phyloP scores from a whole-genome alignment of 1,140 invertebrate genomes.

The Drosophila persimilis region DNA sequence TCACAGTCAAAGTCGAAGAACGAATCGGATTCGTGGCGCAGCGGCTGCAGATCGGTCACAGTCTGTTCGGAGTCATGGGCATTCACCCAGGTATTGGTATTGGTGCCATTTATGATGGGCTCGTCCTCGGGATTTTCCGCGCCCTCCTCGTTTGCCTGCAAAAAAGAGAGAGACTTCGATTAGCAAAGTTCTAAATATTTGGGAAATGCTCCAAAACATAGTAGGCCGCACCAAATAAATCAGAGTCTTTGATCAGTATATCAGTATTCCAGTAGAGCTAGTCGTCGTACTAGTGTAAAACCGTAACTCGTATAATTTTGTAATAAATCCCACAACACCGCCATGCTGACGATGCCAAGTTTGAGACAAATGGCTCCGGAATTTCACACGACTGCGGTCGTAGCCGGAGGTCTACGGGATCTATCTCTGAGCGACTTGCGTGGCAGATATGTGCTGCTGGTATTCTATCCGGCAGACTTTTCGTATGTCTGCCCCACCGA shows the following conservation, averaged over 20 bases:
- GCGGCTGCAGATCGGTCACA: conserved; percentile 82
- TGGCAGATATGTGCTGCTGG: conserved; percentile 97
- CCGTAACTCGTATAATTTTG: too few species aligned
- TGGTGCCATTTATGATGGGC: conserved; percentile 75
- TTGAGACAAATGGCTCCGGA: conserved; percentile 87
- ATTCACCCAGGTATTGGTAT: conserved; percentile 74
- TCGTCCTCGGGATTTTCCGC: conserved; percentile 69
- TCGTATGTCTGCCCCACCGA: conserved; percentile 98
- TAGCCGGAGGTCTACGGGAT: conserved; percentile 94
- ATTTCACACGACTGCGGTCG: conserved; percentile 91
- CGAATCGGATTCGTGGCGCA: conserved; percentile 84
- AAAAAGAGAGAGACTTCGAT: background rate
- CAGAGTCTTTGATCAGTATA: background rate
- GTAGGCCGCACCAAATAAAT: background rate
- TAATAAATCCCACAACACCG: background rate
- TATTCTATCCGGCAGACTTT: conserved; percentile 99
- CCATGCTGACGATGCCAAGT: conserved; percentile 39
- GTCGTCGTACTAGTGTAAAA: too few species aligned
- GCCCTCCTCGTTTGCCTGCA: conserved; percentile 69
- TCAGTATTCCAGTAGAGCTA: background rate
- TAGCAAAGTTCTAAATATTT: background rate
- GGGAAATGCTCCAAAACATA: background rate
- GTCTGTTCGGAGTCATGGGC: conserved; percentile 69
- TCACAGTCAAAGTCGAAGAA: conserved; percentile 86
- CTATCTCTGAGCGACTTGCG: conserved; percentile 93